Percentiles rank a stretch among this genome's conserved stretches.
Evolutionary conservation across 2,888 invertebrate genomes (phyloP).

Genomic region (Eristalis pertinax): DNA sequence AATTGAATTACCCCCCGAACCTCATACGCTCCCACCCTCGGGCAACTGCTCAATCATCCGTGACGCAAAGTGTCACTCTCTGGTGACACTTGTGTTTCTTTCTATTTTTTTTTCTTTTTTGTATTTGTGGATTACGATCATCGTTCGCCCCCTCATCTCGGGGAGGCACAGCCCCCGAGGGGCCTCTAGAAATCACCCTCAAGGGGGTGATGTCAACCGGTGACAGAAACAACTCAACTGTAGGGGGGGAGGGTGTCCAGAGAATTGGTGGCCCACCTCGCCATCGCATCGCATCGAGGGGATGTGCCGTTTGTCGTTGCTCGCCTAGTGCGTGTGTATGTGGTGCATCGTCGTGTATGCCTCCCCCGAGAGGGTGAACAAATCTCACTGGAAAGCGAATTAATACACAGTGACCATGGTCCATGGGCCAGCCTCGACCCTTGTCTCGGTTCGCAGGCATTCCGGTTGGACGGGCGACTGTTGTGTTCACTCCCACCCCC

Average conservation of each 20-base stretch:
- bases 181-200: conserved; percentile 20
- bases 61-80: neutral
- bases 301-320: neutral
- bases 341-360: conserved; percentile 4
- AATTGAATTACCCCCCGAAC: neutral
- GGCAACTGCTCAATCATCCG: neutral
- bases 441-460: conserved; percentile 1
- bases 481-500: neutral
- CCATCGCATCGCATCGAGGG: too few relatives aligned
- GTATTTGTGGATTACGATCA: neutral
- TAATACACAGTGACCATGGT: conserved; percentile 7
- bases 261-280: neutral
- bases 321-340: conserved; percentile 10
- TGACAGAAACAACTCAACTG: conserved; percentile 17
- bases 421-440: neutral
- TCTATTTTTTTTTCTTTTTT: neutral
- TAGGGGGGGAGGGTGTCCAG: neutral
- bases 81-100: neutral
- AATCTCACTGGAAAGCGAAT: conserved; percentile 37
- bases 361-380: conserved; percentile 9
- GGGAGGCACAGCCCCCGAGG: neutral
- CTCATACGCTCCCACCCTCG: neutral
- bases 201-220: neutral
- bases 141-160: neutral
- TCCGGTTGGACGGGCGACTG: neutral